Conservation (phyloP, 2,888 invertebrate genomes). For the Leucophenga maculata region DNA sequence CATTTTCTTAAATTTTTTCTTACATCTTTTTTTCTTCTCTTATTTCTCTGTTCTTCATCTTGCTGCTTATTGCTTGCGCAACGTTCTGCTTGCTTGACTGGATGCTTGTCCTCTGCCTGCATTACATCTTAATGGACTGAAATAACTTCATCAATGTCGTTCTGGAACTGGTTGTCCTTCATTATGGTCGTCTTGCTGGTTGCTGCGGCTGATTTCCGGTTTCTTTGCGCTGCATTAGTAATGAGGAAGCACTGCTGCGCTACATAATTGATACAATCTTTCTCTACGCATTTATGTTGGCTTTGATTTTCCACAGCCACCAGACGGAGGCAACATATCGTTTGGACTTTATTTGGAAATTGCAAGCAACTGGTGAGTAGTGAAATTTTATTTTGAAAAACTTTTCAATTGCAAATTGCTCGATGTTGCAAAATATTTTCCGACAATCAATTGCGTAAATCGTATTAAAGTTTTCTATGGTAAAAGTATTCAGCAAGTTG, state of each 20-base stretch:
- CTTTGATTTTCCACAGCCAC: constrained; percentile 91
- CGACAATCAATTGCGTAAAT: no score
- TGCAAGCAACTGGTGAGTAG: constrained; percentile 87
- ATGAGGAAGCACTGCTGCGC: constrained; percentile 69
- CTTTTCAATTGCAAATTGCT: no score
- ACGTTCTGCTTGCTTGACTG: neutral
- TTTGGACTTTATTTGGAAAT: constrained; percentile 96
- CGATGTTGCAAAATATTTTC: no score
- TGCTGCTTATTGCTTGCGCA: neutral
- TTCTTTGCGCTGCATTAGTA: constrained; percentile 51
- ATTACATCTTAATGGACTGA: constrained; percentile 54
- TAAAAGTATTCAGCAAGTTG: no score
- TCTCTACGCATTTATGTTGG: constrained; percentile 82
- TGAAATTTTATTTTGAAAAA: no score
- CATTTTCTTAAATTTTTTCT: constrained; percentile 21
- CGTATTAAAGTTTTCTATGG: no score
- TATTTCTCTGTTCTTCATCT: constrained; percentile 2
- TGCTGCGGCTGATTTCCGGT: neutral
- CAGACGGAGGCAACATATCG: constrained; percentile 96
- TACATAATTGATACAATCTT: constrained; percentile 77
- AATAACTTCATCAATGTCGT: constrained; percentile 51
- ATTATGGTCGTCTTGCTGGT: constrained; percentile 15
- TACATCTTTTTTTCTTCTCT: neutral
- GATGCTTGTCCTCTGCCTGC: constrained; percentile 22
- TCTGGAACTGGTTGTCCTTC: constrained; percentile 18